phyloP scores from a whole-genome alignment of 2,888 invertebrate species.

The Stegana nigrithorax region DNA sequence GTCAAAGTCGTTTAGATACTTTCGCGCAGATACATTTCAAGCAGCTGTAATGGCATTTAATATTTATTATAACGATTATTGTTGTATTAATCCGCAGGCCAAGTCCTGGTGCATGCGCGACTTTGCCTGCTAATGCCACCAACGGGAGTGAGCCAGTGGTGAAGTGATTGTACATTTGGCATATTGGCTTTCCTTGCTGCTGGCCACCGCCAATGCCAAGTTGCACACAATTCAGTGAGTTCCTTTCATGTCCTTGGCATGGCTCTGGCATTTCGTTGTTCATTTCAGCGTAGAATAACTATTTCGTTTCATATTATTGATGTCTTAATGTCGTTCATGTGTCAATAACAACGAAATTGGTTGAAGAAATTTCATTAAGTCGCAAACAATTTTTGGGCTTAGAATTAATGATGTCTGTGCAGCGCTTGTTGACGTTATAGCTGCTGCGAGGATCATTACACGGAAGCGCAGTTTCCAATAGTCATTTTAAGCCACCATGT shows the following conservation, averaged over 20 bases:
- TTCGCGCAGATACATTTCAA: conserved; percentile 43
- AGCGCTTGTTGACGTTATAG: too few species aligned
- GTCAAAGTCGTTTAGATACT: conserved; percentile 53
- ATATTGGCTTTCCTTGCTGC: too few species aligned
- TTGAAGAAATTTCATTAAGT: conserved; percentile 58
- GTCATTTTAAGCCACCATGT: too few species aligned
- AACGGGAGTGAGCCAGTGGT: background rate
- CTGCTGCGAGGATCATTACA: too few species aligned
- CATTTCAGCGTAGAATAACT: conserved; percentile 29
- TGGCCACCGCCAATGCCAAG: too few species aligned
- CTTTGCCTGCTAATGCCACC: background rate
- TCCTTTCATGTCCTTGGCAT: too few species aligned
- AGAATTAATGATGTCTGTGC: too few species aligned
- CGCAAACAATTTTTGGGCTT: too few species aligned
- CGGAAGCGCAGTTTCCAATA: too few species aligned
- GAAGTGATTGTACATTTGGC: too few species aligned
- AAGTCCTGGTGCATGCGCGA: background rate
- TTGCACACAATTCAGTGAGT: background rate
- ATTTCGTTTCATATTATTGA: conserved; percentile 56
- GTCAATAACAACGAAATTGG: conserved; percentile 54
- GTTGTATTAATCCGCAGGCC: background rate
- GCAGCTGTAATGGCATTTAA: conserved; percentile 36
- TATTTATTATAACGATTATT: conserved; percentile 13
- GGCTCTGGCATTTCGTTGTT: background rate
- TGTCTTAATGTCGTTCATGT: conserved; percentile 55